Conservation (phyloP, 1,140 invertebrate genomes). For the Lasioglossum baleicum region DNA sequence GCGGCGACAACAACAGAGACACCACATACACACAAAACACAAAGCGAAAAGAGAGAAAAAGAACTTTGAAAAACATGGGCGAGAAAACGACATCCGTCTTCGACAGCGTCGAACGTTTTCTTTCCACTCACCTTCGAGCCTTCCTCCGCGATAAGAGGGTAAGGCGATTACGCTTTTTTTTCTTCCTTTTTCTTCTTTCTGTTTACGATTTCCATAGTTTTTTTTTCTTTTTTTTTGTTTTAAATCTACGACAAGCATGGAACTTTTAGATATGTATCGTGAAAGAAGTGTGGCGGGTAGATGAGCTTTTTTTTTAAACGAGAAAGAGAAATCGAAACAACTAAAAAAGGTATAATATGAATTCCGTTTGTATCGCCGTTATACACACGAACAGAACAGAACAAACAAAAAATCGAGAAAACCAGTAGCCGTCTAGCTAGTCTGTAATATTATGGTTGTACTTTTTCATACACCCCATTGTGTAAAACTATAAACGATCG, state of each 20-base stretch:
- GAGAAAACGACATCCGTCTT: constrained; percentile 7
- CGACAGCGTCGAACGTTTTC: constrained; percentile 15
- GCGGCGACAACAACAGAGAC: not conserved
- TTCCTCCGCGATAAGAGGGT: constrained; percentile 14
- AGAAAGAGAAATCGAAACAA: constrained; percentile 14
- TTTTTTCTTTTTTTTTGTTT: not conserved
- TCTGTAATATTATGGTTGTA: constrained; percentile 69
- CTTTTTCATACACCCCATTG: constrained; percentile 69
- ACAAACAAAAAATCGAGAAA: constrained; percentile 9
- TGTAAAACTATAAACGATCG: constrained; percentile 70
- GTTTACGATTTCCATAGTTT: not conserved
- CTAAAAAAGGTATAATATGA: constrained; percentile 37
- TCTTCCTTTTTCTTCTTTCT: no score
- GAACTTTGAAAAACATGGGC: not conserved
- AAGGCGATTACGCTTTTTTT: no score
- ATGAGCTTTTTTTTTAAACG: constrained; percentile 14
- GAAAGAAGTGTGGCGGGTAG: not conserved
- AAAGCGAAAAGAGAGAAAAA: not conserved
- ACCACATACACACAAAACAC: not conserved
- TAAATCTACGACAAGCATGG: constrained; percentile 35
- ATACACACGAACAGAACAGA: constrained; percentile 16
- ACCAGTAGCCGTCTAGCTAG: constrained; percentile 66
- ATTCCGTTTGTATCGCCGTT: constrained; percentile 52
- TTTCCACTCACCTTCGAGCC: constrained; percentile 12
- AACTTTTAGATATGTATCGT: not conserved